Evolutionary conservation across 2,113 vertebrate species (phyloP).

Genomic region (Sporophila hypoxantha): DNA sequence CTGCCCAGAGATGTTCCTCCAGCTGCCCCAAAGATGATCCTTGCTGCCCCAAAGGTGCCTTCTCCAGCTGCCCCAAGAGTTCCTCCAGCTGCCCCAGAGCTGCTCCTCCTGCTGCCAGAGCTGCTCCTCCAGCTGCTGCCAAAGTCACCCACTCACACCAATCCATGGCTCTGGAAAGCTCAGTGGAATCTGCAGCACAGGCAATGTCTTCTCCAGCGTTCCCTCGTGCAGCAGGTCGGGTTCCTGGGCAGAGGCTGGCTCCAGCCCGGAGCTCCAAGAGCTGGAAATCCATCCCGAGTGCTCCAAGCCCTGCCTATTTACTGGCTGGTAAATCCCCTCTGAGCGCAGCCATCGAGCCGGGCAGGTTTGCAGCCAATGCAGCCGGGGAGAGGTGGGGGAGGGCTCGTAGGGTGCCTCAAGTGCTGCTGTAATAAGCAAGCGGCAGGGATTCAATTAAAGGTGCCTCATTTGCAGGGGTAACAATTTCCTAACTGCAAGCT

Average conservation of each 20-base stretch:
- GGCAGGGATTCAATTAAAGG: constrained; percentile 37
- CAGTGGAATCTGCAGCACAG: background rate
- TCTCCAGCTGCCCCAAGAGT: too few relatives aligned
- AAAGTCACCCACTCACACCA: background rate
- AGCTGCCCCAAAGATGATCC: too few relatives aligned
- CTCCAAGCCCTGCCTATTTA: constrained; percentile 32
- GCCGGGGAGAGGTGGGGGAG: constrained; percentile 34
- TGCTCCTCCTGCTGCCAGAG: too few relatives aligned
- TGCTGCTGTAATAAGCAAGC: constrained; percentile 39
- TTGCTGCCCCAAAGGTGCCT: too few relatives aligned
- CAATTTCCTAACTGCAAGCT: constrained; percentile 44
- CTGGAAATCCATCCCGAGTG: background rate
- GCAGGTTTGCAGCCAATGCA: constrained; percentile 52
- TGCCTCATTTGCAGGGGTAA: constrained; percentile 29
- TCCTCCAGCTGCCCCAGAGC: too few relatives aligned
- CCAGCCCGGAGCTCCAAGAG: background rate
- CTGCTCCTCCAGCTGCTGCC: too few relatives aligned
- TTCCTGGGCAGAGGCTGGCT: background rate
- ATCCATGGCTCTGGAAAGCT: background rate
- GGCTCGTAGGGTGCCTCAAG: constrained; percentile 1
- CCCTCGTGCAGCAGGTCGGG: background rate
- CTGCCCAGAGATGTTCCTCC: too few relatives aligned
- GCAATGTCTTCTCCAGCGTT: background rate
- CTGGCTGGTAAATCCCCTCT: background rate
- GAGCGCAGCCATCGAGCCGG: background rate